phyloP scores from a whole-genome alignment of 2,888 invertebrate species.

The Ectemnius lituratus region DNA sequence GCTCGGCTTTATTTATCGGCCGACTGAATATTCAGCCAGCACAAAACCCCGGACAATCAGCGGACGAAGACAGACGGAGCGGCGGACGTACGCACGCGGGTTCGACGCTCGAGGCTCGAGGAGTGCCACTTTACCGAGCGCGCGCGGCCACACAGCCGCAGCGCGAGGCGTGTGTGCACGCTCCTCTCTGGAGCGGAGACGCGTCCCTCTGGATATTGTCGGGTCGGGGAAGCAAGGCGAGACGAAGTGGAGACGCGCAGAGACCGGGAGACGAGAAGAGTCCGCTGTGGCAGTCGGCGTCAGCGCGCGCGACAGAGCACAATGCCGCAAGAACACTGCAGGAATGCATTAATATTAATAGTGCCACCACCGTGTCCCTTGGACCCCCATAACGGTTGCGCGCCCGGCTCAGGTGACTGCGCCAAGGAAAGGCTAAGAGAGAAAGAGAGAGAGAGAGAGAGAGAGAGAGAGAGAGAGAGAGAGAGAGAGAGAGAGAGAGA shows the following conservation, averaged over 20 bases:
- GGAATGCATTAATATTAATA: conserved; percentile 74
- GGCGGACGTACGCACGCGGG: no score
- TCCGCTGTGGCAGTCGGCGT: conserved; percentile 22
- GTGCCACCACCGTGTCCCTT: conserved; percentile 38
- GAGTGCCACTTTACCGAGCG: conserved; percentile 26
- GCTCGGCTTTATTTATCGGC: conserved; percentile 65
- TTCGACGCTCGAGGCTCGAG: conserved; percentile 3
- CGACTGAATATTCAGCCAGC: conserved; percentile 67
- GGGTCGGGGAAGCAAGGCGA: conserved; percentile 35
- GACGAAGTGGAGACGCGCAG: conserved; percentile 3
- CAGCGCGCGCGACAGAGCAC: conserved; percentile 55
- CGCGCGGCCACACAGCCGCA: not conserved
- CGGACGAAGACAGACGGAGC: conserved; percentile 15
- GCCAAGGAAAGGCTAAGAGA: no score
- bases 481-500: no score
- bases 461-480: no score
- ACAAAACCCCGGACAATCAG: conserved; percentile 54
- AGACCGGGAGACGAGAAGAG: not conserved
- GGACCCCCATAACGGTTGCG: conserved; percentile 11
- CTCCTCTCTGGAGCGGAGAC: conserved; percentile 56
- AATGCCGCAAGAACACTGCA: conserved; percentile 62
- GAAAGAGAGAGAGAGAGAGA: no score
- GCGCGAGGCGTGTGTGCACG: conserved; percentile 7
- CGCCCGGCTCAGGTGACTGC: conserved; percentile 4
- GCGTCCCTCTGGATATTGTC: conserved; percentile 40